Evolutionary conservation across 2,888 invertebrate genomes (phyloP), one percentile per base, ranked within the genome.

Genomic region (Leucophenga maculata): DNA sequence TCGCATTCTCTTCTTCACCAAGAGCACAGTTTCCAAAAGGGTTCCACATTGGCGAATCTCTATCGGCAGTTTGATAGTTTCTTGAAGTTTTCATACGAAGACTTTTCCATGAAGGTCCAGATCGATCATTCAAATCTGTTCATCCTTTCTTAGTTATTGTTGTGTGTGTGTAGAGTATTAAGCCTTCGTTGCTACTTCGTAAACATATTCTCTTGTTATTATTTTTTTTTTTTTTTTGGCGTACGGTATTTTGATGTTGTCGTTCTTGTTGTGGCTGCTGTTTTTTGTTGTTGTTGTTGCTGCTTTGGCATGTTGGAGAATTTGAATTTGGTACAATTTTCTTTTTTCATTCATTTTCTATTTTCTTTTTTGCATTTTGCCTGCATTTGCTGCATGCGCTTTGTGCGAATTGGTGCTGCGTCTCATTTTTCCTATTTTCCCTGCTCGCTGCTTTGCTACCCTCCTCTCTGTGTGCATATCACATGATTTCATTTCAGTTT

Each of bases 401-500:
- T 18, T 18, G 50, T 44, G 39, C 44, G 44, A 39, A 39, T 50
- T 50, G 48, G n/a, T n/a, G 2, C 50, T 39, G 39, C 18, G 20
- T 4, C 9, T 4, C 44, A 32, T 16, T 39, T 64, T 18, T 22
- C 14, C 22, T 20, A 32, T 3, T 46, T 11, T 13, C 0, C 31
- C 57, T 31, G 3, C 26, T 26, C 4, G 2, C 2, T 26, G 4
- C 26, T 26, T 50, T 16, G 6, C 18, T 48, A 22, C 6, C 6
- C 14, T 13, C 4, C 46, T 46, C 9, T 14, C 48, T 48, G 6
- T 48, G 39, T 39, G 60, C 26, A 57, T 57, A 31, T 64, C 62
- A 71, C 70, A 74, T 60, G 32, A 55, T 62, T 65, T 54, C 16
- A 44, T 54, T 62, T 69, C 65, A 64, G n/a, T 48, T 62, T 77